Evolutionary conservation across 92 coral and sea anemone species (phyloP), one percentile per base, ranked within the genome.

Genomic region (Parazoanthus atlanticus): DNA sequence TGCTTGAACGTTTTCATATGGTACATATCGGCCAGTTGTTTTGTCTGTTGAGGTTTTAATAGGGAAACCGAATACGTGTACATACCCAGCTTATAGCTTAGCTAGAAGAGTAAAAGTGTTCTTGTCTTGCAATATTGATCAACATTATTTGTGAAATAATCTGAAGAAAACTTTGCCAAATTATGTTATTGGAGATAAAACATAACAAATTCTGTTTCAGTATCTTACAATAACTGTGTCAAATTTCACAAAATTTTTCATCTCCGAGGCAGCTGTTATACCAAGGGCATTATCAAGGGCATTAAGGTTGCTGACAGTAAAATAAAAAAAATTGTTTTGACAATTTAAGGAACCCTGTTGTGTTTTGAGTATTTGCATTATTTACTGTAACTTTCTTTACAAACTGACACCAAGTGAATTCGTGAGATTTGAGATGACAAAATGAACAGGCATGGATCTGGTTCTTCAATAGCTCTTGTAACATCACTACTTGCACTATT

Each of bases 291-390:
- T 16, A 21, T 70, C 75, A 70, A 70, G 29, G 75, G 75, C 75
- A 70, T 70, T 70, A 70, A 70, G 28, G 15, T 70, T 70, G 75
- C 75, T 70, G 75, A 70, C 75, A 70, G 75, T 70, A 70, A 70
- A 70, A 70, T 70, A 70, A 70, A 70, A 30, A 70, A 2, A 25
- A 13, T n/a, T 70, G 75, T 70, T 25, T 26, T 70, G 75, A 70
- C 75, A 70, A 70, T 70, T 70, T 70, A 70, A 70, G 6, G 12
- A 70, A 70, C 75, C 75, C 75, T 70, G 75, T 25, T 70, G 75
- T 70, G 75, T 70, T 70, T 70, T 70, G 69, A 61, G 5, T 61
- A 61, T 17, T 61, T 61, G 69, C 69, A 61, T 61, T 61, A 61
- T 61, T 61, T 61, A 61, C 69, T 61, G 69, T 61, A 61, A 61